phyloP scores from a whole-genome alignment of 1,140 invertebrate species.

The Ectropis grisescens region DNA sequence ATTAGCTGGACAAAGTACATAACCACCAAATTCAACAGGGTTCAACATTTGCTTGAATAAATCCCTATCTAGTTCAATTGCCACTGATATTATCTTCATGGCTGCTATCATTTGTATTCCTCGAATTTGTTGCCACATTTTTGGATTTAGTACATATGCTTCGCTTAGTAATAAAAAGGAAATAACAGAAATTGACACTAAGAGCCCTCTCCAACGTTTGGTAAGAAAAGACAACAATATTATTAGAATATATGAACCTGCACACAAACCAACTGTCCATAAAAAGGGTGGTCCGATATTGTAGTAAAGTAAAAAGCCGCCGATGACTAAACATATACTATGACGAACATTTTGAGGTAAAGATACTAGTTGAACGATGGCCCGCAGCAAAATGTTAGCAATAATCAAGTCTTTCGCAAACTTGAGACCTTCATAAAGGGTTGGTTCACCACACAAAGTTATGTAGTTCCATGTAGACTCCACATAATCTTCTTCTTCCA shows the following conservation, averaged over 20 bases:
- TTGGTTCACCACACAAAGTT: constrained; percentile 53
- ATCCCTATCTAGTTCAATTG: constrained; percentile 78
- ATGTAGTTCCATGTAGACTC: constrained; percentile 52
- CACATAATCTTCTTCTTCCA: constrained; percentile 45
- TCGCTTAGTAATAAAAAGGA: constrained; percentile 54
- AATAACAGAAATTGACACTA: constrained; percentile 44
- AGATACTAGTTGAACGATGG: constrained; percentile 43
- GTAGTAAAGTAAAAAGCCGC: constrained; percentile 52
- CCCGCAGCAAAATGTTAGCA: constrained; percentile 42
- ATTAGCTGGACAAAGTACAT: constrained; percentile 86
- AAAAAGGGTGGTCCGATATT: constrained; percentile 51
- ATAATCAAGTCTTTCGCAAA: constrained; percentile 63
- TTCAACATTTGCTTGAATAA: constrained; percentile 71
- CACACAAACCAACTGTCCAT: constrained; percentile 51
- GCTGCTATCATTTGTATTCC: constrained; percentile 92
- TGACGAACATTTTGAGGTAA: constrained; percentile 52
- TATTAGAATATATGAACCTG: constrained; percentile 46
- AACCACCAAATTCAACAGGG: constrained; percentile 81
- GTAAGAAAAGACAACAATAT: constrained; percentile 41
- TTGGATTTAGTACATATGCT: constrained; percentile 55
- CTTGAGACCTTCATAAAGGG: constrained; percentile 52
- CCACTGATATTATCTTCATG: constrained; percentile 93
- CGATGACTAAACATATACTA: constrained; percentile 49
- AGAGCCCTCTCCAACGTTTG: constrained; percentile 41
- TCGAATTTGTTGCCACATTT: constrained; percentile 87